phyloP scores from a whole-genome alignment of 2,113 vertebrate species.

The Nannospalax galili region DNA sequence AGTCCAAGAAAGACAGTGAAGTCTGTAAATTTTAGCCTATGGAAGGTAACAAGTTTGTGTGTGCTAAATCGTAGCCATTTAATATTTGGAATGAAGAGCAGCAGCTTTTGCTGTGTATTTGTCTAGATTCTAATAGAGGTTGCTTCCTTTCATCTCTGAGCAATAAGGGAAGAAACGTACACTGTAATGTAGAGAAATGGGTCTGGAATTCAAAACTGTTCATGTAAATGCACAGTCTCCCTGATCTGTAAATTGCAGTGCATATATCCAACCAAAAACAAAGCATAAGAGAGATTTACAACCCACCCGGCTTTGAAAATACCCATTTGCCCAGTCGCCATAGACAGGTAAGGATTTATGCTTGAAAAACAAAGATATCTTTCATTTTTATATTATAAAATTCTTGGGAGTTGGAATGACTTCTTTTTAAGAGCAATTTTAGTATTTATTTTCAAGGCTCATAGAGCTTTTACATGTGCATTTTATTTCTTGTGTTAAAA shows the following conservation, averaged over 20 bases:
- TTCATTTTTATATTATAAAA: slow-evolving; percentile 69
- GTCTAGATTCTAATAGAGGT: slow-evolving; percentile 29
- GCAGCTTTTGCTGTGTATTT: slow-evolving; percentile 1
- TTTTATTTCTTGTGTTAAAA: slow-evolving; percentile 53
- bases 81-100: slow-evolving; percentile 2
- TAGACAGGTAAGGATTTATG: slow-evolving; percentile 67
- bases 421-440: slow-evolving; percentile 62
- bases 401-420: not conserved
- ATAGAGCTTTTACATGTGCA: slow-evolving; percentile 41
- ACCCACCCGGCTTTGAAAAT: slow-evolving; percentile 53
- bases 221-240: slow-evolving; percentile 22
- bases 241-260: slow-evolving; percentile 22
- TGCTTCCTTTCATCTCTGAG: slow-evolving; percentile 26
- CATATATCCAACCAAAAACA: slow-evolving; percentile 25
- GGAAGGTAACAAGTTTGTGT: not conserved
- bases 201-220: slow-evolving; percentile 56
- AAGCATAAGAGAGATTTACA: slow-evolving; percentile 54
- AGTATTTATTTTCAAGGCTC: slow-evolving; percentile 50
- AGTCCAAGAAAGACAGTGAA: not conserved
- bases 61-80: not conserved
- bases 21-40: slow-evolving; percentile 10
- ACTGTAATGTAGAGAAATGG: not conserved
- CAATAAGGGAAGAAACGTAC: slow-evolving; percentile 39
- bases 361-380: slow-evolving; percentile 54
- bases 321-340: slow-evolving; percentile 37